phyloP scores from a whole-genome alignment of 2,888 invertebrate species.

The Sminthurides aquaticus region DNA sequence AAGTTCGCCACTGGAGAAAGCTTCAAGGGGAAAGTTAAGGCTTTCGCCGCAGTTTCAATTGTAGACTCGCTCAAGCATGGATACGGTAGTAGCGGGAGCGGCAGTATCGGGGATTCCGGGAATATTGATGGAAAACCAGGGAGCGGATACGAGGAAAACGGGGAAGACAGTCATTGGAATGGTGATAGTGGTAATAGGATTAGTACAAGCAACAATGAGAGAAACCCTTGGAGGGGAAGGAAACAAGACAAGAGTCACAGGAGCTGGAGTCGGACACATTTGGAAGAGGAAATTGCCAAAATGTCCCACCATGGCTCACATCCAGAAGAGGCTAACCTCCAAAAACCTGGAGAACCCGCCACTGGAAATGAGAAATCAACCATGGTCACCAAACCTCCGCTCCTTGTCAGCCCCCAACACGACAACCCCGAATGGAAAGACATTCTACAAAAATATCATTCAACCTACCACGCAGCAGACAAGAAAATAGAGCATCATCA shows the following conservation, averaged over 20 bases:
- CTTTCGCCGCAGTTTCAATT: conserved; percentile 20
- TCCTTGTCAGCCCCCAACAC: conserved; percentile 2
- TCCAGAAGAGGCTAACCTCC: background rate
- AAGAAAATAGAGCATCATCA: conserved; percentile 19
- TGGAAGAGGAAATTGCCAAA: conserved; percentile 20
- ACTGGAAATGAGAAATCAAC: no score
- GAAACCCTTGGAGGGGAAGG: background rate
- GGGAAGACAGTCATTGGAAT: no score
- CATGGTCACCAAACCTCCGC: conserved; percentile 6
- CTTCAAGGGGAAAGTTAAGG: conserved; percentile 10
- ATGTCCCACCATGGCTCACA: conserved; percentile 8
- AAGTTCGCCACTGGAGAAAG: background rate
- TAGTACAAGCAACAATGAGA: background rate
- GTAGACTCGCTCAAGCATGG: background rate
- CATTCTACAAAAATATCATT: conserved; percentile 10
- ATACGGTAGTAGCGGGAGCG: background rate
- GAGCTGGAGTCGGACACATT: conserved; percentile 9
- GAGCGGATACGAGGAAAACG: no score
- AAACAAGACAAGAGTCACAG: background rate
- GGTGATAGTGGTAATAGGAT: no score
- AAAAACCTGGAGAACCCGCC: background rate
- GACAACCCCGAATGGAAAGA: conserved; percentile 11
- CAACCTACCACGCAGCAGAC: conserved; percentile 3
- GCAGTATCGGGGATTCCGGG: background rate
- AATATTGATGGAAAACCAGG: no score